Evolutionary conservation across 2,797 vertebrate genomes (phyloP).

Genomic region (Avahi laniger): DNA sequence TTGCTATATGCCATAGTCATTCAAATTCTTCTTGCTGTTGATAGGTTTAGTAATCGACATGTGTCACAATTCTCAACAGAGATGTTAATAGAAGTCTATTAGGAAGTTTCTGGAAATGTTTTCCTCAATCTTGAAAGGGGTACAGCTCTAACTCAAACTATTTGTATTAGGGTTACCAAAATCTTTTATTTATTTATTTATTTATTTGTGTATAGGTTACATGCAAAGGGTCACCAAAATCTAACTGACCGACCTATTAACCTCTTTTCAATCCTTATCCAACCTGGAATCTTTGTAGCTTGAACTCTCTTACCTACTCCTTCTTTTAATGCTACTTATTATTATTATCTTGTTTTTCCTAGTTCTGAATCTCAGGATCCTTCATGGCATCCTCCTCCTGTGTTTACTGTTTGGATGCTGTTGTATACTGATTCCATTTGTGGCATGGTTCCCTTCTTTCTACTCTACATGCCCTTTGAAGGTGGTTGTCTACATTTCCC

Average conservation of each 20-base stretch:
- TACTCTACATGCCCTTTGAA: not conserved
- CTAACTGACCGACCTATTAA: not conserved
- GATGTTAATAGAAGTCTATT: not conserved
- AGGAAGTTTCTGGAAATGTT: not conserved
- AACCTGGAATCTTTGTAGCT: not conserved
- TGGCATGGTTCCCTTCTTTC: not conserved
- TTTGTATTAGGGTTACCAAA: not conserved
- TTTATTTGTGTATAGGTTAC: not conserved
- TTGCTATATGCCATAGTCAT: not conserved
- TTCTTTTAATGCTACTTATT: not conserved
- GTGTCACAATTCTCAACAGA: not conserved
- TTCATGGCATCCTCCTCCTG: not conserved
- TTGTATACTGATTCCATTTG: not conserved
- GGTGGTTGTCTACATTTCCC: not conserved
- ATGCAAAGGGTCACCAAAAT: not conserved
- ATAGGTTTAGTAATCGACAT: not conserved
- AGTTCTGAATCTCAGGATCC: not conserved
- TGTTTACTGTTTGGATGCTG: not conserved
- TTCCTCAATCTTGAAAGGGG: not conserved
- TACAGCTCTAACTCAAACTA: not conserved
- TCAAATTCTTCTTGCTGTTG: not conserved
- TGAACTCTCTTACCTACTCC: not conserved
- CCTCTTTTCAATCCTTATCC: not conserved
- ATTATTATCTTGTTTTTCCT: not conserved
- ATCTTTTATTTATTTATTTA: not conserved